Evolutionary conservation across 2,797 vertebrate species (phyloP).

Genomic region (Gila robusta): DNA sequence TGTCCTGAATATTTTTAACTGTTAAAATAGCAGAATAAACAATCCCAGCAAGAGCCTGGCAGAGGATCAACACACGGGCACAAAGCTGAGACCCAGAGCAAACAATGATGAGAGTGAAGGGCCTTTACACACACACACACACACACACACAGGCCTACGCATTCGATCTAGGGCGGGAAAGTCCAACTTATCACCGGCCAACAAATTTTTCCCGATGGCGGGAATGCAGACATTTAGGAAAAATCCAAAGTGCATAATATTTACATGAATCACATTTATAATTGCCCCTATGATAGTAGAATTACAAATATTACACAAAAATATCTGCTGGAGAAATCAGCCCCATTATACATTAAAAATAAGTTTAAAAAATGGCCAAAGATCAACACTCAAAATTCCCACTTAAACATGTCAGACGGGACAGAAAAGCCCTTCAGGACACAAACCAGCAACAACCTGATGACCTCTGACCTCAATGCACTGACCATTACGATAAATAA

Average conservation of each 20-base stretch:
- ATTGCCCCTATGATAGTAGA: too few relatives aligned
- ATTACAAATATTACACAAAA: neutral
- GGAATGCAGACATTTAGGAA: neutral
- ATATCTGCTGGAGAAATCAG: too few relatives aligned
- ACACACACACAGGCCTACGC: conserved; percentile 34
- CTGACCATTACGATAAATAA: neutral
- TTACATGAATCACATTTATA: neutral
- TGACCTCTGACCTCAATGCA: neutral
- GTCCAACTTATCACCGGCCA: conserved; percentile 14
- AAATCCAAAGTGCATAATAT: neutral
- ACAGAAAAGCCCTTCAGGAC: neutral
- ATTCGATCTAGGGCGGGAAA: conserved; percentile 36
- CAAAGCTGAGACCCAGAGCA: conserved; percentile 81
- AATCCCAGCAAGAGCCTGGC: conserved; percentile 85
- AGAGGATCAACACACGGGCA: conserved; percentile 85
- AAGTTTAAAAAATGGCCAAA: neutral
- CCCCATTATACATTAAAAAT: too few relatives aligned
- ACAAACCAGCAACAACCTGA: neutral
- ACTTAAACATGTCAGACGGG: too few relatives aligned
- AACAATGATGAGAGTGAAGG: conserved; percentile 80
- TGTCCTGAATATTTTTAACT: conserved; percentile 68
- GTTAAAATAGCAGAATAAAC: conserved; percentile 75
- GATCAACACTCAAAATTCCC: neutral
- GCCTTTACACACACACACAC: neutral
- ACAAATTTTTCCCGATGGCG: neutral